Percentiles rank a stretch among this genome's conserved stretches.
These are phyloP conservation scores for Agrochola litura DNA, from an alignment of 2,888 invertebrate species.

Conservation along the genomic window DNA sequence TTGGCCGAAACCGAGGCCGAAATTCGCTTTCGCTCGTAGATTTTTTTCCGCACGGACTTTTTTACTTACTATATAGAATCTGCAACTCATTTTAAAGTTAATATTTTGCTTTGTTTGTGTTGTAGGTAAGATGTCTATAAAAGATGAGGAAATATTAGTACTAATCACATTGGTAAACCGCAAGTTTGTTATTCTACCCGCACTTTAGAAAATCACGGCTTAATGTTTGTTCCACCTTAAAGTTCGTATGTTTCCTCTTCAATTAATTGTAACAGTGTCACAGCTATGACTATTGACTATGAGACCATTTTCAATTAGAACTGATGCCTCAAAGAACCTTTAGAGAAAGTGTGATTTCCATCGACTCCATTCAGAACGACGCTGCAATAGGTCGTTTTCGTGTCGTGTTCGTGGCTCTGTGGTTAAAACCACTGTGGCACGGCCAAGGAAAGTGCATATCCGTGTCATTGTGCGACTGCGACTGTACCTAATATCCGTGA, in stretches of 20 bases:
- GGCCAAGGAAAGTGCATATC: constrained; percentile 52
- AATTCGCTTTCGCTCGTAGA: constrained; percentile 4
- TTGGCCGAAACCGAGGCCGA: constrained; percentile 14
- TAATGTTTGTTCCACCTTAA: not conserved
- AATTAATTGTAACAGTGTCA: constrained; percentile 2
- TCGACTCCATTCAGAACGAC: not conserved
- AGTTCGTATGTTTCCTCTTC: not conserved
- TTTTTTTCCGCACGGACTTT: not conserved
- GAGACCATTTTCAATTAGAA: not conserved
- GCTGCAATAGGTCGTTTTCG: not conserved
- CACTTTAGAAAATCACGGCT: constrained; percentile 9
- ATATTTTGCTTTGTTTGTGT: not conserved
- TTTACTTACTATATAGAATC: not conserved
- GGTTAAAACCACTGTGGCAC: constrained; percentile 24
- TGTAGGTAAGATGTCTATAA: not conserved
- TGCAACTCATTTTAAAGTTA: not conserved
- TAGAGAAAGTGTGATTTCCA: not conserved
- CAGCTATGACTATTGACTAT: no score
- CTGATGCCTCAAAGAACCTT: not conserved
- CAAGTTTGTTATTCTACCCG: constrained; percentile 1
- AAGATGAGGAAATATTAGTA: constrained; percentile 5
- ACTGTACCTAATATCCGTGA: constrained; percentile 26
- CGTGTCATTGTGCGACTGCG: constrained; percentile 47
- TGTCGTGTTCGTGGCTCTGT: constrained; percentile 20
- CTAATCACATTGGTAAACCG: constrained; percentile 15